phyloP scores from a whole-genome alignment of 2,888 invertebrate species.

The Phasia obesa region DNA sequence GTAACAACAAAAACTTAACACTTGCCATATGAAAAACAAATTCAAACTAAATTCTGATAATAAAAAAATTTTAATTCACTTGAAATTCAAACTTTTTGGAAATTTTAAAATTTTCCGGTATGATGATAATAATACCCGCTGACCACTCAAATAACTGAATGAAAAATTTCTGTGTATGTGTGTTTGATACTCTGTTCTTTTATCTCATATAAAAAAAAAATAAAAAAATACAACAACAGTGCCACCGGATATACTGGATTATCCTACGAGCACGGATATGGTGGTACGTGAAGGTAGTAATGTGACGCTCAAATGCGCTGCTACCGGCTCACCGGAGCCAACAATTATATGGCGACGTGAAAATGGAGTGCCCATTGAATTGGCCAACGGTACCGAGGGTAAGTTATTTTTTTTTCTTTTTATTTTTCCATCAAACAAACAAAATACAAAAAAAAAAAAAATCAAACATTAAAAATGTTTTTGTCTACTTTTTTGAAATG shows the following conservation, averaged over 20 bases:
- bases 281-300: constrained; percentile 93
- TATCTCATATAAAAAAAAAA: constrained; percentile 35
- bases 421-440: not conserved
- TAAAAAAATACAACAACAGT: constrained; percentile 83
- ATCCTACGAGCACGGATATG: constrained; percentile 93
- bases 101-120: constrained; percentile 19
- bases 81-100: constrained; percentile 47
- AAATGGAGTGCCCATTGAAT: constrained; percentile 88
- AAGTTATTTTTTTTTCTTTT: constrained; percentile 73
- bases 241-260: constrained; percentile 93
- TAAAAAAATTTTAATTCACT: not conserved
- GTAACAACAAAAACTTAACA: constrained; percentile 51
- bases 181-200: constrained; percentile 16
- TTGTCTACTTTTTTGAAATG: not conserved
- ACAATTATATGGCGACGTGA: constrained; percentile 94
- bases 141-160: constrained; percentile 18
- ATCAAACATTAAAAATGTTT: not conserved
- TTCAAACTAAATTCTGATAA: not conserved
- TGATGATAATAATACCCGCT: constrained; percentile 23
- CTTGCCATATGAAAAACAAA: constrained; percentile 26
- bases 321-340: constrained; percentile 93
- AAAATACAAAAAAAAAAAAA: no score
- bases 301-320: constrained; percentile 93
- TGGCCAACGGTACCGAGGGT: constrained; percentile 89
- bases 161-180: constrained; percentile 12